These are phyloP conservation scores for Tholera decimalis DNA, from an alignment of 2,888 invertebrate species.

Conservation along the genomic window DNA sequence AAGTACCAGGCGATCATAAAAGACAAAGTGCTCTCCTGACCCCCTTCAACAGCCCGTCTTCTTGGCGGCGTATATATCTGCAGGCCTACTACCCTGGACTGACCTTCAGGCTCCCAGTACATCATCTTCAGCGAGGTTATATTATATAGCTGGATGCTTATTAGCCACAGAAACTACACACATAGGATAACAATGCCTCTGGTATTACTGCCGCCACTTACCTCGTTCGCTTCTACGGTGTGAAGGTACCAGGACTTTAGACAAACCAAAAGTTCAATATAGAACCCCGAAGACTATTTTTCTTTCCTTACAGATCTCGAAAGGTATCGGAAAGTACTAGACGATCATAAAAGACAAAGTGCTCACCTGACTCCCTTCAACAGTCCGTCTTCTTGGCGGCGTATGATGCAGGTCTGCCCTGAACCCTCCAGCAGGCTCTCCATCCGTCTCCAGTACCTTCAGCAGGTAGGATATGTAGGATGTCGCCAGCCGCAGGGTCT, in stretches of 20 bases:
- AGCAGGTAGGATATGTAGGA: conserved; percentile 98
- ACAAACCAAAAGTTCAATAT: conserved; percentile 2
- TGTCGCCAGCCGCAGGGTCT: conserved; percentile 97
- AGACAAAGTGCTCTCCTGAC: background rate
- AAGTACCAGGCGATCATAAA: conserved; percentile 9
- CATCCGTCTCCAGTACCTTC: conserved; percentile 97
- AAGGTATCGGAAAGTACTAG: conserved; percentile 17
- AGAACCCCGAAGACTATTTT: too few species aligned
- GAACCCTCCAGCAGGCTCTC: conserved; percentile 96
- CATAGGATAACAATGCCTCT: background rate
- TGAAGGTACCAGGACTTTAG: conserved; percentile 1
- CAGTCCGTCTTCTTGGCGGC: conserved; percentile 83
- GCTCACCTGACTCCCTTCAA: conserved; percentile 77
- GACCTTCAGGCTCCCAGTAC: conserved; percentile 95
- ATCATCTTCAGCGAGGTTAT: conserved; percentile 97
- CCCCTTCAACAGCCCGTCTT: conserved; percentile 74
- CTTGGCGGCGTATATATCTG: conserved; percentile 89
- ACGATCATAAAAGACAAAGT: background rate
- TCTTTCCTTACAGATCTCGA: too few species aligned
- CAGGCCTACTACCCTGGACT: conserved; percentile 97
- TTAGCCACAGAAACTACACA: conserved; percentile 94
- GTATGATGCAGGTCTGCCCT: conserved; percentile 95
- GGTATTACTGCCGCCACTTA: background rate
- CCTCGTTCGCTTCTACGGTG: background rate
- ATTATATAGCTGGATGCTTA: conserved; percentile 98